Base-by-base conservation (phyloP, 2,888 invertebrate genomes). In the Antheraea yamamai region DNA sequence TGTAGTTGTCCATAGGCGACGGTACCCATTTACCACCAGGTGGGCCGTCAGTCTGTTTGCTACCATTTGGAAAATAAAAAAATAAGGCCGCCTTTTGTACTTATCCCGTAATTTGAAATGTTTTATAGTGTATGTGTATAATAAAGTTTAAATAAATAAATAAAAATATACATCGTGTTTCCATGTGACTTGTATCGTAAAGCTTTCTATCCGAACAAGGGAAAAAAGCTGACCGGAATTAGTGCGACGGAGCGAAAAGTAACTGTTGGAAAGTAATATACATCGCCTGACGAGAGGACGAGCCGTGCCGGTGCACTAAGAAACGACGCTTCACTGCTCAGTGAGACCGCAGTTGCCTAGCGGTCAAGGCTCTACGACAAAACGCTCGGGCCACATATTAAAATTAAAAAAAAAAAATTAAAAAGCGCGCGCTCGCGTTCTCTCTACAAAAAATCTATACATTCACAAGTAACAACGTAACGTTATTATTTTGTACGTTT, bases 201-300 rank as follows among this genome's bases (percentile, higher is more conserved):
- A 87, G 87, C 88, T 88, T 88, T 88, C 87, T 87, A 89, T 87
- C 82, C 79, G 66, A 75, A 16, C 81, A 79, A 77, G 83, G 76
- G 79, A 82, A 83, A 83, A 80, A 82, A 88, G 82, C 81, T 87
- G 88, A 88, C 90, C 91, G 91, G 92, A 93, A 92, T 92, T 90
- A 88, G 89, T 92, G 93, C 92, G 93, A 83, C 89, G 90, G 85
- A 91, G 93, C 93, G 92, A 93, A 92, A 92, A 92, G 86, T 93
- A 92, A 93, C 93, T 90, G 94, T 94, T 89, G 92, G 93, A 92
- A 93, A 92, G 92, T 92, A 89, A 91, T 91, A 90, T 91, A 89
- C 91, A 89, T 89, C 80, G 85, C 80, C 84, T 84, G 85, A 81
- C 82, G 84, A 87, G 87, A 88, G 89, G 88, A 88, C 87, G 82